A percentile compares a stretch with the other conserved stretches of the same genome.
phyloP scores from a whole-genome alignment of 53 echinoderm and acorn worm species.

The Holothuria scabra region DNA sequence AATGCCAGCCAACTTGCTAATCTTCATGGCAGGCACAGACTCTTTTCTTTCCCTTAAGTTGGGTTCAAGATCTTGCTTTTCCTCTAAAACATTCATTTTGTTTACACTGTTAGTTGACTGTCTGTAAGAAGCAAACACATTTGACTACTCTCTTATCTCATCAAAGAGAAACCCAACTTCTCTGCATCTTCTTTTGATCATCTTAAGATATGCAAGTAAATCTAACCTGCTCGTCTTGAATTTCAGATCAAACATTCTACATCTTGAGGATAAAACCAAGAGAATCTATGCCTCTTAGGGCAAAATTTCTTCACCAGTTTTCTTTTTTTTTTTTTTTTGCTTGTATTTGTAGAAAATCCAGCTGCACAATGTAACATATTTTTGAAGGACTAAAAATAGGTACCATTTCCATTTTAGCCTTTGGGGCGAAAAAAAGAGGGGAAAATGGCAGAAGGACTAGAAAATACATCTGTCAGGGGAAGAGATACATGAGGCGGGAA shows the following conservation, averaged over 20 bases:
- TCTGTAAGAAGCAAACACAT: too few relatives aligned
- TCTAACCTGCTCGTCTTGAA: constrained; percentile 46
- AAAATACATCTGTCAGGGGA: background rate
- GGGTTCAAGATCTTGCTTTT: too few relatives aligned
- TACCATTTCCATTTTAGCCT: background rate
- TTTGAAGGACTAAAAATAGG: background rate
- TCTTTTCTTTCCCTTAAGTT: too few relatives aligned
- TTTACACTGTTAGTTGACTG: too few relatives aligned
- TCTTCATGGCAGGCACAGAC: too few relatives aligned
- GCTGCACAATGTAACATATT: too few relatives aligned
- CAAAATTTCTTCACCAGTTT: background rate
- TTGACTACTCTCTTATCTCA: too few relatives aligned
- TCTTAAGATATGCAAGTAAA: background rate
- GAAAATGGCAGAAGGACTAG: background rate
- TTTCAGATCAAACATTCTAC: constrained; percentile 49
- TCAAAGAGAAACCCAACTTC: too few relatives aligned
- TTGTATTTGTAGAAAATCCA: constrained; percentile 11
- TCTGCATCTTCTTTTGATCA: too few relatives aligned
- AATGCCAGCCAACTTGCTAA: too few relatives aligned
- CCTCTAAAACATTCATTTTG: too few relatives aligned
- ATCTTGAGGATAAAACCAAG: constrained; percentile 16
- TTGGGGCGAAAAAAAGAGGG: background rate
- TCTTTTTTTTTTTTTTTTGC: too few relatives aligned
- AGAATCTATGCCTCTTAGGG: background rate
- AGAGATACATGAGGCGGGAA: background rate